These are phyloP conservation scores for Lepidurus arcticus DNA, from an alignment of 1,140 invertebrate genomes.

Conservation along the genomic window DNA sequence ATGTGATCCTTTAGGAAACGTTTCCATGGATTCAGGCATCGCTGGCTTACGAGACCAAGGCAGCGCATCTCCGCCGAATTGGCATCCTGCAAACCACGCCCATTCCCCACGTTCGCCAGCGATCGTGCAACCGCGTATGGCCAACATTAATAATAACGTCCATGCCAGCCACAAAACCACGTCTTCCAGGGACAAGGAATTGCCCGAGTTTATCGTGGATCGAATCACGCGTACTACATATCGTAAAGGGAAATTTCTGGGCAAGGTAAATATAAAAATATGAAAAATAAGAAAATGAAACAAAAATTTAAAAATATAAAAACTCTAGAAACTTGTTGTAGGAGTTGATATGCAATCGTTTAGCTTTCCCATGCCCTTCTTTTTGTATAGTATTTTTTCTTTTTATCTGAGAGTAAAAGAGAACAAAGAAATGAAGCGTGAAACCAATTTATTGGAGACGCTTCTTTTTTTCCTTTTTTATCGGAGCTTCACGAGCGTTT, in stretches of 20 bases:
- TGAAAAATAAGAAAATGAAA: not conserved
- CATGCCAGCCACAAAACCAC: constrained; percentile 34
- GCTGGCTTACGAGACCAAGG: constrained; percentile 39
- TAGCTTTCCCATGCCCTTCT: too few species aligned
- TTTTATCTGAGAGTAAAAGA: too few species aligned
- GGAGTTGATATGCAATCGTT: too few species aligned
- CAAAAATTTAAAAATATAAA: too few species aligned
- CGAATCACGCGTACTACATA: constrained; percentile 50
- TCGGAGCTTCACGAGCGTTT: too few species aligned
- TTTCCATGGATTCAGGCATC: constrained; percentile 41
- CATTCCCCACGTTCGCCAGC: constrained; percentile 19
- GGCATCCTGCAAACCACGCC: constrained; percentile 1
- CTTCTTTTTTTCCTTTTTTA: too few species aligned
- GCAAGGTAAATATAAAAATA: constrained; percentile 47
- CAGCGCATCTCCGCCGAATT: not conserved
- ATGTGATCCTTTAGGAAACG: constrained; percentile 35
- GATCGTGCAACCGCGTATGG: constrained; percentile 37
- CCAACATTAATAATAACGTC: constrained; percentile 37
- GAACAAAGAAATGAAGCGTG: too few species aligned
- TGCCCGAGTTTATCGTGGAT: constrained; percentile 52
- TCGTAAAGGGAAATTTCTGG: constrained; percentile 51
- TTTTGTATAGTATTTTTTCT: too few species aligned
- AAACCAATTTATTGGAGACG: too few species aligned
- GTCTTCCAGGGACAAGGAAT: constrained; percentile 40
- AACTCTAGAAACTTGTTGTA: too few species aligned